A percentile compares a stretch with the other conserved stretches of the same genome.
Evolutionary conservation across 2,797 vertebrate genomes (phyloP).

Genomic region (Morelia viridis): DNA sequence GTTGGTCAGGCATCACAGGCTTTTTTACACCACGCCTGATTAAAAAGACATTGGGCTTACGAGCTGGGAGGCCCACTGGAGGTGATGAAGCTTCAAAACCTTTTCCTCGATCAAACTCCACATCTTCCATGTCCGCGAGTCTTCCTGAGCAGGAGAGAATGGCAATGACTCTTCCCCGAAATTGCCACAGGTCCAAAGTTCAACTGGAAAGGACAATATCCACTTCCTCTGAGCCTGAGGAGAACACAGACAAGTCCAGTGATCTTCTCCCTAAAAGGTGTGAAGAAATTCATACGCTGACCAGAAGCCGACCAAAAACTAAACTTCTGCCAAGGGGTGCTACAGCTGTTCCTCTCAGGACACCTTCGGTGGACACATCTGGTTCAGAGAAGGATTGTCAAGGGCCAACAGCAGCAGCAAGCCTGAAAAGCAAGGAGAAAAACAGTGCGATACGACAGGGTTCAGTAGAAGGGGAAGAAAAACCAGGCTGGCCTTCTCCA

Average conservation of each 20-base stretch:
- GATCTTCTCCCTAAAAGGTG: slow-evolving; percentile 81
- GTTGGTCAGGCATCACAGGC: slow-evolving; percentile 94
- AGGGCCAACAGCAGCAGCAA: slow-evolving; percentile 58
- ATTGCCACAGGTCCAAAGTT: slow-evolving; percentile 90
- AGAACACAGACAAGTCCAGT: slow-evolving; percentile 76
- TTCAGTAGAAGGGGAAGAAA: slow-evolving; percentile 74
- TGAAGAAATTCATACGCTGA: slow-evolving; percentile 87
- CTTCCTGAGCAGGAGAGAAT: slow-evolving; percentile 92
- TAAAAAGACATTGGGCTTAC: slow-evolving; percentile 95
- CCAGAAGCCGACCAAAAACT: slow-evolving; percentile 93
- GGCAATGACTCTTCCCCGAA: slow-evolving; percentile 84
- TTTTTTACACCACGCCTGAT: slow-evolving; percentile 98
- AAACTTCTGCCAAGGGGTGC: slow-evolving; percentile 88
- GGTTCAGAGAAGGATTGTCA: slow-evolving; percentile 68
- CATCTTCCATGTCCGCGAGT: slow-evolving; percentile 97
- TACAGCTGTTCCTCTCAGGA: slow-evolving; percentile 69
- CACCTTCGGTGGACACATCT: slow-evolving; percentile 42
- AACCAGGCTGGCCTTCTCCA: slow-evolving; percentile 86
- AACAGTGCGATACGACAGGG: slow-evolving; percentile 71
- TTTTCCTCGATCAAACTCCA: slow-evolving; percentile 98
- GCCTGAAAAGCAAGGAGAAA: slow-evolving; percentile 79
- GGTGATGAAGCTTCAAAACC: slow-evolving; percentile 84
- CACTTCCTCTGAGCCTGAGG: slow-evolving; percentile 79
- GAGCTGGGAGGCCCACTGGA: slow-evolving; percentile 87
- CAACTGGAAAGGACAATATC: slow-evolving; percentile 87